Base-by-base conservation (phyloP, 2,888 invertebrate genomes). In the Sipha maydis region DNA sequence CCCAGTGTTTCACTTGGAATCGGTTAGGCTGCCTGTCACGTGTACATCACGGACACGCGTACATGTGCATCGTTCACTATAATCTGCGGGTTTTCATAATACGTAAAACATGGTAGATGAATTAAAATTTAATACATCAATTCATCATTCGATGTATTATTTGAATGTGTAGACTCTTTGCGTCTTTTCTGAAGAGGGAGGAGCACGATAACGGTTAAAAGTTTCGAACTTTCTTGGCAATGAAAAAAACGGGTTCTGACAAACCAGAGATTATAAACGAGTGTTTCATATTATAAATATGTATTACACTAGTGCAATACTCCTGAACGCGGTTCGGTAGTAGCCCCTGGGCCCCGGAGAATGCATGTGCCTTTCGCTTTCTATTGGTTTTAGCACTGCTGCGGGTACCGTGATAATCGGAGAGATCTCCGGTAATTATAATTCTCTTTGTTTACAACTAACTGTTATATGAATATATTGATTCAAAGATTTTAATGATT, bases 351-450 rank as follows among this genome's bases (percentile, higher is more conserved):
- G 61, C 34, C 61, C 25, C 17, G 34, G 73, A 34, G 34, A 34
- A 73, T 17, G 17, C 11, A 14, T 21, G 56, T 28, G 25, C 69
- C 85, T 79, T 86, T 86, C 86, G 79, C 86, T 86, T 86, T 86
- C 86, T 86, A 86, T 79, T 19, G 71, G 79, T 79, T 86, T 86
- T 79, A 73, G 28, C 86, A 61, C 41, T 14, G 61, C 76, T 34
- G 28, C 69, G 54, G 34, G 56, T 38, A 19, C 54, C 21, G 25
- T 25, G 21, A n/a, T n/a, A 19, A 8, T 34, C 75, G 61, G 84
- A 84, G 84, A 84, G 61, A 76, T 84, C 75, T 61, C 41, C 14
- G 5, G 75, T 75, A 56, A 38, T 75, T 73, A 83, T 75, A 11
- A 48, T 48, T 56, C 73, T 56, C 38, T 83, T 54, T 54, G 83